Evolutionary conservation across 2,797 vertebrate species (phyloP), one percentile per base, ranked within the genome.

Genomic region (Lophotriccus pileatus): DNA sequence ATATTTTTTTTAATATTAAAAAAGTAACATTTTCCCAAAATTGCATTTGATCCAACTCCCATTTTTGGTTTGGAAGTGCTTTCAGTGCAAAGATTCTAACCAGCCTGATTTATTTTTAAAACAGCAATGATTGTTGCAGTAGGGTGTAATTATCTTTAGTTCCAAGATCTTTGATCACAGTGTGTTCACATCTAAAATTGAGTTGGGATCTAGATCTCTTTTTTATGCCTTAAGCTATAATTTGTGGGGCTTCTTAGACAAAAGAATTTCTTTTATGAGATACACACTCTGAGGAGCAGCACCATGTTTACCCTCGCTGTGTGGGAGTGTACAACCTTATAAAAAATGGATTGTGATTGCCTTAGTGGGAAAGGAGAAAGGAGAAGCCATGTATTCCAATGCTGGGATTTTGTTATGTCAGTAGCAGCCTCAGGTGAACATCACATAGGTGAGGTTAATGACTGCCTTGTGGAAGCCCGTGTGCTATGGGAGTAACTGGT

Each of bases 91-190:
- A 81, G 69, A 75, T 75, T 93, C 70, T 68, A 94, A 92, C 43
- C 73, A 86, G 52, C 59, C 25, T 67, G 89, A n/a, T 93, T 89
- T 96, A 88, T 96, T 93, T 96, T 96, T 93, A 92, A 92, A 89
- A 36, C 74, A 86, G 92, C 76, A 84, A 43, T 55, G 79, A 81
- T 95, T 4, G 0, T 84, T 92, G 85, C 84, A 92, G 58, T 47
- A 91, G 94, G 69, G 37, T 92, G 66, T 83, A 96, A 95, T 96
- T 93, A 93, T 86, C 89, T 89, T 77, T 60, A 90, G 88, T 91
- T 93, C 89, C 95, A 95, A 96, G 76, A 88, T 95, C 92, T 96
- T 94, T 93, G 96, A 94, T 94, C 84, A 72, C 89, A 94, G 55
- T 18, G 23, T 83, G 82, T 89, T 93, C 87, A 69, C 59, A 47